Evolutionary conservation across 2,888 invertebrate genomes (phyloP).

Genomic region (Calameuta filiformis): DNA sequence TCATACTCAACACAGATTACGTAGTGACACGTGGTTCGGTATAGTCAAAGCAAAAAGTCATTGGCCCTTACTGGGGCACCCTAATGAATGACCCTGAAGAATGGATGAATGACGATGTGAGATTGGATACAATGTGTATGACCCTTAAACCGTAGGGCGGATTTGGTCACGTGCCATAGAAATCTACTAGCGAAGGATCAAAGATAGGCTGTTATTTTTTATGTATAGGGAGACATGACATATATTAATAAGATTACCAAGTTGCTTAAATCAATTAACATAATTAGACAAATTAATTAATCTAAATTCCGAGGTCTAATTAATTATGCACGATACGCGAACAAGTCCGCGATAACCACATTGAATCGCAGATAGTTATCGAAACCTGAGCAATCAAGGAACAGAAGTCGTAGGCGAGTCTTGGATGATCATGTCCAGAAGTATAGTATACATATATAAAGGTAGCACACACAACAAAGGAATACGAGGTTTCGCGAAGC

Average conservation of each 20-base stretch:
- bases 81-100: conserved; percentile 49
- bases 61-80: conserved; percentile 34
- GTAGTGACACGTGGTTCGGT: conserved; percentile 42
- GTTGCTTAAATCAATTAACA: background rate
- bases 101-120: conserved; percentile 33
- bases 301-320: background rate
- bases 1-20: conserved; percentile 41
- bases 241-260: conserved; percentile 26
- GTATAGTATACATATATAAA: background rate
- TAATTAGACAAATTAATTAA: background rate
- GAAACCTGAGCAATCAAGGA: background rate
- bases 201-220: conserved; percentile 29
- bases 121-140: conserved; percentile 34
- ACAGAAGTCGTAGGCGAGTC: background rate
- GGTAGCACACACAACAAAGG: background rate
- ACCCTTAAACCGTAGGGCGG: conserved; percentile 53
- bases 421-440: background rate
- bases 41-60: conserved; percentile 29
- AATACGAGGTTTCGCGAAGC: conserved; percentile 20
- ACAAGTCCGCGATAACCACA: background rate
- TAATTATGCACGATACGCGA: background rate
- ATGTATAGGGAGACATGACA: conserved; percentile 37
- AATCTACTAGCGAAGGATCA: conserved; percentile 23
- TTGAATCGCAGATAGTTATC: background rate
- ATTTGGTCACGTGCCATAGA: conserved; percentile 49